Evolutionary conservation across 2,888 invertebrate genomes (phyloP).

Genomic region (Disparrhopalites patrizii): DNA sequence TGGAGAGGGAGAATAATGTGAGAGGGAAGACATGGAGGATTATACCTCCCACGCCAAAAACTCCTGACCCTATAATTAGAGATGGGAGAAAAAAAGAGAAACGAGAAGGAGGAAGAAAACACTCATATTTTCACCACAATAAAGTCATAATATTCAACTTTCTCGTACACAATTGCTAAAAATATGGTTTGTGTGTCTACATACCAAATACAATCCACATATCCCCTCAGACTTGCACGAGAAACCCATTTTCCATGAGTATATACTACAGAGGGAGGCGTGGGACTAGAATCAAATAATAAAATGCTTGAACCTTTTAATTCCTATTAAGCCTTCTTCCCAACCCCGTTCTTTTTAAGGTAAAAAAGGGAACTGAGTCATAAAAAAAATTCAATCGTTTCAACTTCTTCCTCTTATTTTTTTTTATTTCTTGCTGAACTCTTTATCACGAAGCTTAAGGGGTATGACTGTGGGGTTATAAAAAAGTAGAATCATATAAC

Average conservation of each 20-base stretch:
- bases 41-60: slow-evolving; percentile 13
- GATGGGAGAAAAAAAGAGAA: no score
- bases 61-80: slow-evolving; percentile 18
- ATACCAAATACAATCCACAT: no score
- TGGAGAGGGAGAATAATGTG: neutral
- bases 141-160: slow-evolving; percentile 1
- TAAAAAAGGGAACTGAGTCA: neutral
- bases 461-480: no score
- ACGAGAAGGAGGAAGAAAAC: neutral
- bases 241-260: neutral
- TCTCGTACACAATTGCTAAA: neutral
- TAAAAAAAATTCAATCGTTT: neutral
- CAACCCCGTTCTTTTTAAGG: no score
- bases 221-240: neutral
- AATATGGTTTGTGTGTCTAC: no score
- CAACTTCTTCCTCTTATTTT: neutral
- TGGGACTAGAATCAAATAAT: no score
- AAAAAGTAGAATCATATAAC: no score
- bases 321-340: neutral
- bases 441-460: slow-evolving; percentile 6
- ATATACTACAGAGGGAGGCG: no score
- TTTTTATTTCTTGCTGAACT: neutral
- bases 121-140: slow-evolving; percentile 4
- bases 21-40: neutral
- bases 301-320: neutral